A percentile compares a stretch with the other conserved stretches of the same genome.
These are phyloP conservation scores for Andrena haemorrhoa DNA, from an alignment of 2,888 invertebrate species.

Conservation along the genomic window DNA sequence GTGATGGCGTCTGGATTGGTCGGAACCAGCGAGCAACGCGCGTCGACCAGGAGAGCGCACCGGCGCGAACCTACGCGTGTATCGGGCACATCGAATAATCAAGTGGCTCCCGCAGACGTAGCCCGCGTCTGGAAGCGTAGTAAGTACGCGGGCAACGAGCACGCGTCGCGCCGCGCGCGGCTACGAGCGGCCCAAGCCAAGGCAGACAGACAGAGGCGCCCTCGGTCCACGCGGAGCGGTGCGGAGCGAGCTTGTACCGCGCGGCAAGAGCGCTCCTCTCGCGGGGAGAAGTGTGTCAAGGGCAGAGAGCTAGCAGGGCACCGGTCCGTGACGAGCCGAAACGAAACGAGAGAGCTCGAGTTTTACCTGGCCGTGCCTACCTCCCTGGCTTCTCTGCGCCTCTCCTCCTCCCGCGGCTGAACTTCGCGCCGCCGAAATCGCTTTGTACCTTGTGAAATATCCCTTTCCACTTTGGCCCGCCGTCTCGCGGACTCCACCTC, in stretches of 20 bases:
- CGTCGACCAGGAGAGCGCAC: conserved; percentile 24
- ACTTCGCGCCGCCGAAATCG: conserved; percentile 52
- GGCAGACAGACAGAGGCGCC: conserved; percentile 56
- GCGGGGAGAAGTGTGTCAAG: conserved; percentile 83
- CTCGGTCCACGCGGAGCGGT: conserved; percentile 60
- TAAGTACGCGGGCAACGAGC: background rate
- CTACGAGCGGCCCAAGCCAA: background rate
- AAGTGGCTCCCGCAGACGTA: conserved; percentile 6
- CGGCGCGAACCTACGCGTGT: conserved; percentile 34
- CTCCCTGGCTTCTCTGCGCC: conserved; percentile 22
- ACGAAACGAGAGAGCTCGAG: conserved; percentile 71
- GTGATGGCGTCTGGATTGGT: conserved; percentile 40
- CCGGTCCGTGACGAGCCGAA: conserved; percentile 82
- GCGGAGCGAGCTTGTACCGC: conserved; percentile 61
- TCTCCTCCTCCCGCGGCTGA: conserved; percentile 25
- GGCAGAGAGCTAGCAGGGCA: conserved; percentile 79
- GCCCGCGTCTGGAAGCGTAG: conserved; percentile 2
- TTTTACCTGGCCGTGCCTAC: conserved; percentile 70
- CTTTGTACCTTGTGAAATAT: conserved; percentile 42
- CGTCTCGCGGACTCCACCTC: conserved; percentile 10
- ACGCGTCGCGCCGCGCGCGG: background rate
- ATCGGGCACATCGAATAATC: conserved; percentile 33
- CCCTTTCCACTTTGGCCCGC: conserved; percentile 7
- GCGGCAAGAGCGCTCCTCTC: conserved; percentile 68
- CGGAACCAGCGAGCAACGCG: conserved; percentile 9